Conservation (phyloP, 2,797 vertebrate species). For the Sebastes taczanowskii region DNA sequence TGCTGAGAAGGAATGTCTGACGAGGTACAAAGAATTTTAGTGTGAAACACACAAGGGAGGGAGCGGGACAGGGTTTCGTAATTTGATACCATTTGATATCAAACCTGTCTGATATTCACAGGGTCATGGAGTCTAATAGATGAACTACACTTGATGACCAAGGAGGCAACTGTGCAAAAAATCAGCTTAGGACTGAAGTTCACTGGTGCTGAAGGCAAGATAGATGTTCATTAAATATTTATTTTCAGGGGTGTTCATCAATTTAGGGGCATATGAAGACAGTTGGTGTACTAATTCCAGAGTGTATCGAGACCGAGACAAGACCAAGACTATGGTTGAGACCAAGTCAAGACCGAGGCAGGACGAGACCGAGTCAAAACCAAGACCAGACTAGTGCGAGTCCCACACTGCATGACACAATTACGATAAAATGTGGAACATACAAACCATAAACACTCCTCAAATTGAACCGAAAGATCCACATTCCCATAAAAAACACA, state of each 20-base stretch:
- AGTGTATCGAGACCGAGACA: no score
- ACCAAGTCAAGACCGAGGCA: no score
- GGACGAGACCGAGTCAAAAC: no score
- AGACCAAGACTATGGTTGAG: no score
- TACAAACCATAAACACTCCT: not conserved
- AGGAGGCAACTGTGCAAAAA: not conserved
- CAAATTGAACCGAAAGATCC: not conserved
- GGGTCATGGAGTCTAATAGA: not conserved
- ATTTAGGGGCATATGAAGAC: no score
- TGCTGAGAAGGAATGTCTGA: conserved; percentile 42
- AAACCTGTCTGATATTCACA: conserved; percentile 5
- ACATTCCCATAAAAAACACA: no score
- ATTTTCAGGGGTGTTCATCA: no score
- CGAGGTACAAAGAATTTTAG: conserved; percentile 10
- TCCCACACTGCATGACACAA: not conserved
- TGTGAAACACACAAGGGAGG: not conserved
- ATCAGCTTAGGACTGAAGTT: not conserved
- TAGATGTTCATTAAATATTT: no score
- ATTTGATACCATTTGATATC: not conserved
- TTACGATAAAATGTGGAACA: not conserved
- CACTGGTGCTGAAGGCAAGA: no score
- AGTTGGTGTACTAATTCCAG: no score
- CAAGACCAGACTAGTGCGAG: no score
- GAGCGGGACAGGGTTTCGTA: not conserved
- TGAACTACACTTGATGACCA: not conserved